phyloP scores from a whole-genome alignment of 1,140 invertebrate species.

The Pseudomyrmex pallidus region DNA sequence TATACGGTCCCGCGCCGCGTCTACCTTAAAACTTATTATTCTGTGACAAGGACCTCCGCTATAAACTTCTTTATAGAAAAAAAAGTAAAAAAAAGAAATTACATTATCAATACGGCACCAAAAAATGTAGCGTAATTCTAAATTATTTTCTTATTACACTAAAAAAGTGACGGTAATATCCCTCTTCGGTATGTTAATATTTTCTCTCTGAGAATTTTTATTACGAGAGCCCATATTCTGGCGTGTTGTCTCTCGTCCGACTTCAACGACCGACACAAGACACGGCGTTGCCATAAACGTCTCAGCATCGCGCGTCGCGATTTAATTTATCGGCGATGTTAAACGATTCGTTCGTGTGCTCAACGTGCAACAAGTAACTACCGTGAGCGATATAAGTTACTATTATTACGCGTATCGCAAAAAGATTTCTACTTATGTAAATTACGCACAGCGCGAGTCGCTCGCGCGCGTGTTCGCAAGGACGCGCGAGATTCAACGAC shows the following conservation, averaged over 20 bases:
- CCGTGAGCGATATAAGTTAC: conserved; percentile 23
- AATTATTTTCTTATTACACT: too few species aligned
- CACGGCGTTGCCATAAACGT: neutral
- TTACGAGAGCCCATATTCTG: neutral
- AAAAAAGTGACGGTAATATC: too few species aligned
- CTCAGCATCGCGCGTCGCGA: conserved; percentile 10
- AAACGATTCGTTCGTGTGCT: conserved; percentile 31
- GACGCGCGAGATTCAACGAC: conserved; percentile 25
- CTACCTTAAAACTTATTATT: too few species aligned
- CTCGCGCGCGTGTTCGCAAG: conserved; percentile 16
- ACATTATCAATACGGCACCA: too few species aligned
- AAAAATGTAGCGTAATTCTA: too few species aligned
- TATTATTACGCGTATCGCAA: conserved; percentile 40
- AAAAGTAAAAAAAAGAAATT: too few species aligned
- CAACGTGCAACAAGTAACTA: conserved; percentile 5
- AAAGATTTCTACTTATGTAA: conserved; percentile 38
- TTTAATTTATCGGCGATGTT: conserved; percentile 37
- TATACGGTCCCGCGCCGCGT: neutral
- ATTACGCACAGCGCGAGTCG: conserved; percentile 25
- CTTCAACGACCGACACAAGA: neutral
- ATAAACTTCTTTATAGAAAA: too few species aligned
- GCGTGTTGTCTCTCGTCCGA: neutral
- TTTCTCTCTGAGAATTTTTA: neutral
- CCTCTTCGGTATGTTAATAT: too few species aligned
- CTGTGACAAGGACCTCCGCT: too few species aligned